Conservation (phyloP, 2,113 vertebrate species). For the Sinocyclocheilus anophthalmus region DNA sequence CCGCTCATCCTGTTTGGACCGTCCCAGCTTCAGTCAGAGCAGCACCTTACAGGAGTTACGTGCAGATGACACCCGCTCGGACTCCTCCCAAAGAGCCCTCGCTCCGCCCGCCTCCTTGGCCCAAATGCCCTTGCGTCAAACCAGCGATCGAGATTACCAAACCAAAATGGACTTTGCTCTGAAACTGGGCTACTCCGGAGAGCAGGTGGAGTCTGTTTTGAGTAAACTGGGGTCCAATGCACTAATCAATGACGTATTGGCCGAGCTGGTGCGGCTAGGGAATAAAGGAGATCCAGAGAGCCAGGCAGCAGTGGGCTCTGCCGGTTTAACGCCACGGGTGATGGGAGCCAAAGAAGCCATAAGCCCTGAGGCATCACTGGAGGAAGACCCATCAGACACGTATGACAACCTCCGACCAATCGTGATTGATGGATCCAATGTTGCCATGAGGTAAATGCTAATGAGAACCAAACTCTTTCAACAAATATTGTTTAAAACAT, state of each 20-base stretch:
- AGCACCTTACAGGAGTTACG: slow-evolving; percentile 84
- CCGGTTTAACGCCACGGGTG: slow-evolving; percentile 71
- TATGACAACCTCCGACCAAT: slow-evolving; percentile 92
- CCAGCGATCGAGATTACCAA: slow-evolving; percentile 87
- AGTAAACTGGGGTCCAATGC: slow-evolving; percentile 90
- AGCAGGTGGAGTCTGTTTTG: slow-evolving; percentile 93
- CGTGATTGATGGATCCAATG: slow-evolving; percentile 96
- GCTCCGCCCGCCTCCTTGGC: slow-evolving; percentile 40
- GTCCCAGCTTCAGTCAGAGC: slow-evolving; percentile 94
- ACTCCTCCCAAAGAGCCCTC: slow-evolving; percentile 39
- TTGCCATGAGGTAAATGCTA: slow-evolving; percentile 90
- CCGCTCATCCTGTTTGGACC: slow-evolving; percentile 92
- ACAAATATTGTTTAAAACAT: background rate
- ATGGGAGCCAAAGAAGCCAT: slow-evolving; percentile 82
- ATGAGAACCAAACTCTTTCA: background rate
- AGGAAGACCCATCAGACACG: slow-evolving; percentile 87
- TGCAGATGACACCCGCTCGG: slow-evolving; percentile 73
- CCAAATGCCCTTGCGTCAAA: slow-evolving; percentile 57
- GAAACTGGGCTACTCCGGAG: slow-evolving; percentile 93
- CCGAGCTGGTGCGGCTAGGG: slow-evolving; percentile 93
- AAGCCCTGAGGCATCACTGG: slow-evolving; percentile 89
- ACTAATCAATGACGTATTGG: slow-evolving; percentile 93
- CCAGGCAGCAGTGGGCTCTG: slow-evolving; percentile 71
- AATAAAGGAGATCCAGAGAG: slow-evolving; percentile 90
- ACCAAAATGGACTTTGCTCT: slow-evolving; percentile 97